phyloP scores from a whole-genome alignment of 1,140 invertebrate species.

The Archegozetes longisetosus region DNA sequence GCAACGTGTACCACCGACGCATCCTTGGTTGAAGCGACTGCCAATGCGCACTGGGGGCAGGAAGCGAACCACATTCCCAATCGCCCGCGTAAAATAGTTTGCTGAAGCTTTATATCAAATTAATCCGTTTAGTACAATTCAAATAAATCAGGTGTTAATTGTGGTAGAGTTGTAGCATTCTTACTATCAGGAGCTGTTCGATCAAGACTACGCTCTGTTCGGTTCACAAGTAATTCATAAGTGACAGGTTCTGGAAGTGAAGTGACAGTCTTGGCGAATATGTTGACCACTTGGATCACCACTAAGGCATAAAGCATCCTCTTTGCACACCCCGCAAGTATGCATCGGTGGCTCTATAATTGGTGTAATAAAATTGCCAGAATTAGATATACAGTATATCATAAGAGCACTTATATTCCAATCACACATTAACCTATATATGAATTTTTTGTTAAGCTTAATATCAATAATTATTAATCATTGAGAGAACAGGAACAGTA shows the following conservation, averaged over 20 bases:
- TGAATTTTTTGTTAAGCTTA: not conserved
- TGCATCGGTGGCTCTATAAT: conserved; percentile 4
- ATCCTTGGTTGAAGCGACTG: conserved; percentile 17
- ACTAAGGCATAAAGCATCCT: conserved; percentile 16
- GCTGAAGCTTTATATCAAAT: conserved; percentile 2
- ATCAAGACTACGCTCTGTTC: not conserved
- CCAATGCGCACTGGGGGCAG: conserved; percentile 15
- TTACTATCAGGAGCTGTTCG: conserved; percentile 12
- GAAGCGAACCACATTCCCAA: conserved; percentile 16
- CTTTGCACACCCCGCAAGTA: conserved; percentile 1
- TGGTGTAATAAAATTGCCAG: not conserved
- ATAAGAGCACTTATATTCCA: not conserved
- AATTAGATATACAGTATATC: not conserved
- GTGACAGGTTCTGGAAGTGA: not conserved
- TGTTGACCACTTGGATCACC: conserved; percentile 9
- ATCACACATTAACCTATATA: not conserved
- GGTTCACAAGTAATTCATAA: not conserved
- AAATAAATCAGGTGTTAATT: no score
- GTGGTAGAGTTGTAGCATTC: no score
- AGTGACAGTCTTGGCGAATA: not conserved
- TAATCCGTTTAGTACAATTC: no score
- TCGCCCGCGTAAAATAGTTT: conserved; percentile 11
- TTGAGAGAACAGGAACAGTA: no score
- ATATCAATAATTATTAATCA: no score
- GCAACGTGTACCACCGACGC: conserved; percentile 43